phyloP scores from a whole-genome alignment of 1,140 invertebrate species.

The Drosophila equinoxialis region DNA sequence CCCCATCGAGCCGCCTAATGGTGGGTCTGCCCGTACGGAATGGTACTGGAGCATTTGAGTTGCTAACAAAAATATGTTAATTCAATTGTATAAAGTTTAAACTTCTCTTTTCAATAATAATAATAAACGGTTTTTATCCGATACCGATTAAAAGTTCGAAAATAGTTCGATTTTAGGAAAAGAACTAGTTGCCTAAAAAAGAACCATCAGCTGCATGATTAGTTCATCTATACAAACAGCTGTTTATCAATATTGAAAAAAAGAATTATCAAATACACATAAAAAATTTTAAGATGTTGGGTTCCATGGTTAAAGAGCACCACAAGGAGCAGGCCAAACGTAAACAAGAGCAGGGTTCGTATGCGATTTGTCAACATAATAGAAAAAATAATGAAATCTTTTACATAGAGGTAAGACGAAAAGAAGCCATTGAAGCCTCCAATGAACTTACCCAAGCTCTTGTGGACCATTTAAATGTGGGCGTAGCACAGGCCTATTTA shows the following conservation, averaged over 20 bases:
- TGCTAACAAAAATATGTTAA: constrained; percentile 73
- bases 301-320: constrained; percentile 94
- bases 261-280: constrained; percentile 5
- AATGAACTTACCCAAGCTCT: constrained; percentile 96
- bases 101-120: constrained; percentile 14
- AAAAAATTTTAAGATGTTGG: constrained; percentile 88
- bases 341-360: constrained; percentile 92
- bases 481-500: constrained; percentile 98
- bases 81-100: not conserved
- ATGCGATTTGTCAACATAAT: not conserved
- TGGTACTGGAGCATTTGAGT: constrained; percentile 92
- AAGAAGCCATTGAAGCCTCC: constrained; percentile 95
- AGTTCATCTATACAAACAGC: constrained; percentile 34
- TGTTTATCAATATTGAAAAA: constrained; percentile 28
- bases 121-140: constrained; percentile 16
- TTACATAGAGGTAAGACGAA: constrained; percentile 85
- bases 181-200: not conserved
- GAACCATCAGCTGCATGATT: not conserved
- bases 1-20: constrained; percentile 95
- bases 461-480: constrained; percentile 98
- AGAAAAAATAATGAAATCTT: not conserved
- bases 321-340: constrained; percentile 89
- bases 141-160: not conserved
- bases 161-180: not conserved
- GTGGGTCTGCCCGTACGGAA: constrained; percentile 91